phyloP scores from a whole-genome alignment of 1,140 invertebrate species.

The Aphaenogaster rudis region DNA sequence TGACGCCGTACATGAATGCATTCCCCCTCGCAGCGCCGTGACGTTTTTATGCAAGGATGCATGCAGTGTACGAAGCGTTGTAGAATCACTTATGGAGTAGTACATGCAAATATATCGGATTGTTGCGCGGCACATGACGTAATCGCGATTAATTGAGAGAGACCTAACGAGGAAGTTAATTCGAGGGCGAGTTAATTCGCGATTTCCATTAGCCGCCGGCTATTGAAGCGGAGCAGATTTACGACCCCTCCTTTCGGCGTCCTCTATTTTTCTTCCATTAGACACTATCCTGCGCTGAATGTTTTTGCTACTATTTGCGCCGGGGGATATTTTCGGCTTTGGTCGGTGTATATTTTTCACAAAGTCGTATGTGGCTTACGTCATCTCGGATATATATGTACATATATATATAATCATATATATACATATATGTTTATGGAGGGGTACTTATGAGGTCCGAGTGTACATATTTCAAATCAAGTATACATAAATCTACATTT shows the following conservation, averaged over 20 bases:
- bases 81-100: neutral
- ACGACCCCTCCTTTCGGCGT: constrained; percentile 29
- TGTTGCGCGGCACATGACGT: neutral
- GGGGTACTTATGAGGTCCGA: too few species aligned
- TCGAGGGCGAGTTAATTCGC: constrained; percentile 44
- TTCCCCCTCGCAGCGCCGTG: neutral
- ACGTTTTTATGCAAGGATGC: neutral
- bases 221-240: constrained; percentile 57
- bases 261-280: constrained; percentile 63
- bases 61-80: neutral
- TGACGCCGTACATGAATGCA: neutral
- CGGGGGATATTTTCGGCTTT: constrained; percentile 10
- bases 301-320: constrained; percentile 35
- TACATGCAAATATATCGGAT: constrained; percentile 7
- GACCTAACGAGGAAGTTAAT: constrained; percentile 18
- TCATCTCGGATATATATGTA: neutral
- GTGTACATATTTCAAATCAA: too few species aligned
- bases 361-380: neutral
- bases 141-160: constrained; percentile 47
- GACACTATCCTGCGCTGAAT: neutral
- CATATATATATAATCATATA: too few species aligned
- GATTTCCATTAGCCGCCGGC: constrained; percentile 50
- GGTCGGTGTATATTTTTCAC: constrained; percentile 9
- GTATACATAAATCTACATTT: too few species aligned
- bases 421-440: too few species aligned